phyloP scores from a whole-genome alignment of 2,113 vertebrate genomes.

The Tyto alba region DNA sequence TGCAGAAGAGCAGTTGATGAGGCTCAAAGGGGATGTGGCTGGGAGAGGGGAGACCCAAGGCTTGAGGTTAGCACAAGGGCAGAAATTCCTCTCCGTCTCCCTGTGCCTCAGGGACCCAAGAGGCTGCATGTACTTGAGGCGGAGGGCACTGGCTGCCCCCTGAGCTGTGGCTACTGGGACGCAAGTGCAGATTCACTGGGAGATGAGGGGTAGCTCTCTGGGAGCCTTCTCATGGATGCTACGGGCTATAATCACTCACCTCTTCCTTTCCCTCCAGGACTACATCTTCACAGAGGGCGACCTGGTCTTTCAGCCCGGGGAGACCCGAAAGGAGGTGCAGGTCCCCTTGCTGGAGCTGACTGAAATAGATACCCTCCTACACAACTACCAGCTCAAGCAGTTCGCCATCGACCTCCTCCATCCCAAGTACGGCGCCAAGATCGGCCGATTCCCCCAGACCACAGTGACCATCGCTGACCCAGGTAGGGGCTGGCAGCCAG shows the following conservation, averaged over 20 bases:
- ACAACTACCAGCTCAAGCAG: constrained; percentile 81
- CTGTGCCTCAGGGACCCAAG: background rate
- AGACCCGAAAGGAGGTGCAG: constrained; percentile 85
- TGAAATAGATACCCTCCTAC: constrained; percentile 82
- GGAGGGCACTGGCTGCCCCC: background rate
- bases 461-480: constrained; percentile 84
- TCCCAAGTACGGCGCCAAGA: constrained; percentile 85
- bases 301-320: constrained; percentile 80
- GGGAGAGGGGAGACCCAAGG: background rate
- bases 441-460: constrained; percentile 85
- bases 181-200: background rate
- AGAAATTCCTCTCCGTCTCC: background rate
- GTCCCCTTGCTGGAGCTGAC: constrained; percentile 85
- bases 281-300: constrained; percentile 85
- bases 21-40: background rate
- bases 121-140: background rate
- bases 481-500: constrained; percentile 60
- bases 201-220: background rate
- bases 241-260: rapidly evolving
- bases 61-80: background rate
- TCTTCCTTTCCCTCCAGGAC: constrained; percentile 73
- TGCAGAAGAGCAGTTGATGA: background rate
- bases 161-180: background rate
- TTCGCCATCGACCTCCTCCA: constrained; percentile 89
- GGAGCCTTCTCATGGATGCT: background rate